A percentile compares a stretch with the other conserved stretches of the same genome.
phyloP scores from a whole-genome alignment of 2,888 invertebrate species.

The Netelia fuscicornis region DNA sequence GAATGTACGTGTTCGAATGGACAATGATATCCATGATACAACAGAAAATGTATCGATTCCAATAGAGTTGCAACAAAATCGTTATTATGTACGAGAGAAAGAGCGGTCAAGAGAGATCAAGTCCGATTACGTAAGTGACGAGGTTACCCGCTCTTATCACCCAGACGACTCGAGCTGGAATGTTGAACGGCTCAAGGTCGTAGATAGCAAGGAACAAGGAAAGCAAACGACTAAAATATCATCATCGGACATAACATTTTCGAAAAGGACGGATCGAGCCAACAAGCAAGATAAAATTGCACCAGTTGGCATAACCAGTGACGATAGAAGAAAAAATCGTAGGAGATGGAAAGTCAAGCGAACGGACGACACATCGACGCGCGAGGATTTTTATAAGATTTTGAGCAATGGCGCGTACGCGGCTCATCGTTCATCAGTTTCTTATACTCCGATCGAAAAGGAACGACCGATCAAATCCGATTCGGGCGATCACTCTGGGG shows the following conservation, averaged over 20 bases:
- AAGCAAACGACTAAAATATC: not conserved
- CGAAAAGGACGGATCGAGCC: not conserved
- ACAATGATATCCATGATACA: not conserved
- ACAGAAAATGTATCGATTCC: not conserved
- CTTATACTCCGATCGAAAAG: not conserved
- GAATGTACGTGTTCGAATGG: not conserved
- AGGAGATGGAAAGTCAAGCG: constrained; percentile 3
- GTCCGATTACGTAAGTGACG: not conserved
- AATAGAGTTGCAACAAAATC: not conserved
- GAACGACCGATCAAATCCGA: not conserved
- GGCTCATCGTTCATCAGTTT: constrained; percentile 15
- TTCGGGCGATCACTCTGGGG: not conserved
- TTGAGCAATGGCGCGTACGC: constrained; percentile 30
- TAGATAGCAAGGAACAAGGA: not conserved
- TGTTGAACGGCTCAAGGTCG: not conserved
- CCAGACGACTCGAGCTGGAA: not conserved
- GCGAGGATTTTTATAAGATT: not conserved
- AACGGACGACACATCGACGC: not conserved
- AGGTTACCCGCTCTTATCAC: not conserved
- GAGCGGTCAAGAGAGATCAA: not conserved
- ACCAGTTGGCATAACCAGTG: not conserved
- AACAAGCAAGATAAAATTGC: not conserved
- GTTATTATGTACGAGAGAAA: constrained; percentile 4
- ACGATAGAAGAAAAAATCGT: constrained; percentile 4
- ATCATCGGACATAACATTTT: not conserved